Evolutionary conservation across 2,113 vertebrate species (phyloP).

Genomic region (Pseudolaguvia tuberculata): DNA sequence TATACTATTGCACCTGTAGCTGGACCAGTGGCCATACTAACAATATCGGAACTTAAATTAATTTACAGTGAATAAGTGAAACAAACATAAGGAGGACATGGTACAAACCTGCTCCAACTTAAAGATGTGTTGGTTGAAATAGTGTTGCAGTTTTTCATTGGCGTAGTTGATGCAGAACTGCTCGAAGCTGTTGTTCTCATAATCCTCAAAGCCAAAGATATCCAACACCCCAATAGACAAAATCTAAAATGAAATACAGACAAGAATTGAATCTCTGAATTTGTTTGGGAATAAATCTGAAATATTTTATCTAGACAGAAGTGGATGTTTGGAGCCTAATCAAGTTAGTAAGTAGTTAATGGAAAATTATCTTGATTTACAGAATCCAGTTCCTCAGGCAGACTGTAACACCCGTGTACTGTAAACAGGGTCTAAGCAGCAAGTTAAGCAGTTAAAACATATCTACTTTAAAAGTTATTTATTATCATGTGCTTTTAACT

Average conservation of each 20-base stretch:
- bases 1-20: not conserved
- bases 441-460: too few species aligned
- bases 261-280: constrained; percentile 16
- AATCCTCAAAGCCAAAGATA: constrained; percentile 97
- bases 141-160: constrained; percentile 92
- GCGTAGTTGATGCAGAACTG: constrained; percentile 98
- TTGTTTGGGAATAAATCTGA: not conserved
- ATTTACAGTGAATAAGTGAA: not conserved
- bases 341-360: too few species aligned
- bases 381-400: too few species aligned
- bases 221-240: constrained; percentile 94
- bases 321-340: not conserved
- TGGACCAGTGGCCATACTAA: not conserved
- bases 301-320: too few species aligned
- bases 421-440: too few species aligned
- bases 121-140: constrained; percentile 97
- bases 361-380: too few species aligned
- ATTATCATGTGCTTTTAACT: not conserved
- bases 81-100: too few species aligned
- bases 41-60: not conserved
- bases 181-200: constrained; percentile 95
- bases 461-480: too few species aligned
- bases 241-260: constrained; percentile 68
- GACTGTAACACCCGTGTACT: too few species aligned
- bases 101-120: constrained; percentile 85